These are phyloP conservation scores for Tragelaphus oryx DNA, from an alignment of 2,797 vertebrate species.

Conservation along the genomic window DNA sequence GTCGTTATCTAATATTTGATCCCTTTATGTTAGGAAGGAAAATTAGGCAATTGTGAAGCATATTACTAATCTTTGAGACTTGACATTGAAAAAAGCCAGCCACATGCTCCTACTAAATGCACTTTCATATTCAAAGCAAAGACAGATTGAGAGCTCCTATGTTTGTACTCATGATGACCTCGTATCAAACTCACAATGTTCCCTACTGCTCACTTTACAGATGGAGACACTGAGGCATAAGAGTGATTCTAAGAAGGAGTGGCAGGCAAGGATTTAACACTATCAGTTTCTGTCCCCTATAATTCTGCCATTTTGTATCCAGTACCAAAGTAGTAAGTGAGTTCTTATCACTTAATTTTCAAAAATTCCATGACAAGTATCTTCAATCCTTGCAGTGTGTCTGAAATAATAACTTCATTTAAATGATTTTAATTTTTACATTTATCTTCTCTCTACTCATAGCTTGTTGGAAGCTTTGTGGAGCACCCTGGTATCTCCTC, in stretches of 20 bases:
- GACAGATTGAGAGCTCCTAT: neutral
- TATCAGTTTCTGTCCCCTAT: neutral
- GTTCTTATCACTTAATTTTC: slow-evolving; percentile 24
- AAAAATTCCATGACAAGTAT: neutral
- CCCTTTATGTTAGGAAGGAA: neutral
- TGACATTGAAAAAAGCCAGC: neutral
- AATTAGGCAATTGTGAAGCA: neutral
- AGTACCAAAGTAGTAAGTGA: neutral
- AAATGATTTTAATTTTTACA: neutral
- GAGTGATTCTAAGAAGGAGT: neutral
- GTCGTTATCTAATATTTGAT: neutral
- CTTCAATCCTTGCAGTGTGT: neutral
- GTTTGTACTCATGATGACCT: neutral
- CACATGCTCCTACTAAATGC: neutral
- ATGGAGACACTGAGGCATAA: neutral
- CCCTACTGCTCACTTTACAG: neutral
- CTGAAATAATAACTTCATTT: neutral
- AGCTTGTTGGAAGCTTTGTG: neutral
- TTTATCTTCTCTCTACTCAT: neutral
- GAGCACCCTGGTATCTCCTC: neutral
- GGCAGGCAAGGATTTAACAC: neutral
- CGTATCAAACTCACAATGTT: neutral
- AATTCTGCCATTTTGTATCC: neutral
- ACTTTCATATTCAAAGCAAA: neutral
- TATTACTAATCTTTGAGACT: neutral